A percentile compares a stretch with the other conserved stretches of the same genome.
These are phyloP conservation scores for Sphaeridia pumilis DNA, from an alignment of 2,888 invertebrate species.

Conservation along the genomic window DNA sequence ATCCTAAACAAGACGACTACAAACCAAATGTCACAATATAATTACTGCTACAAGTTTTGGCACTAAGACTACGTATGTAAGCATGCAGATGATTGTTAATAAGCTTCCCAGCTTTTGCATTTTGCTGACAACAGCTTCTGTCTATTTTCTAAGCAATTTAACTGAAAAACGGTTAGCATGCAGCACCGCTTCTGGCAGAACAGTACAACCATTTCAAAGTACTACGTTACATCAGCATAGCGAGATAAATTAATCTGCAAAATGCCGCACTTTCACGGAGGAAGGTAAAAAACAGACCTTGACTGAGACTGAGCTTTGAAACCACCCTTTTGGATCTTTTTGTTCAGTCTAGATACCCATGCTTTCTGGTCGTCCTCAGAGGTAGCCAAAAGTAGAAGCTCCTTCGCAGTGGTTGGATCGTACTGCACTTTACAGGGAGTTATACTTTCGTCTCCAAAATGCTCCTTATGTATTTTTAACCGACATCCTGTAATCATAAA, in stretches of 20 bases:
- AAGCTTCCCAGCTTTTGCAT: too few species aligned
- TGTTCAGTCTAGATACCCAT: constrained; percentile 84
- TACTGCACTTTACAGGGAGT: constrained; percentile 94
- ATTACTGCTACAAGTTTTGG: too few species aligned
- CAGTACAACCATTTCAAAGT: background rate
- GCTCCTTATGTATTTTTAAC: constrained; percentile 95
- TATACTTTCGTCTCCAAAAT: constrained; percentile 44
- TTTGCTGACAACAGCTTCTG: too few species aligned
- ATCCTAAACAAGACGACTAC: too few species aligned
- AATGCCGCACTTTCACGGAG: constrained; percentile 1
- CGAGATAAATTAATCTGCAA: background rate
- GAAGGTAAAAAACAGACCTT: constrained; percentile 30
- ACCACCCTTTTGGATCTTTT: constrained; percentile 84
- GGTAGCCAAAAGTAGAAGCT: constrained; percentile 77
- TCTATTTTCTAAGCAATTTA: too few species aligned
- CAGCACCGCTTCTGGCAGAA: too few species aligned
- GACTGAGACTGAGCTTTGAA: constrained; percentile 54
- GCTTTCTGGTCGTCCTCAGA: constrained; percentile 76
- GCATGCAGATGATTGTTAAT: too few species aligned
- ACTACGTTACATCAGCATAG: background rate
- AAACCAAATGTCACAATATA: too few species aligned
- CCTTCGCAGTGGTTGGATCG: constrained; percentile 86
- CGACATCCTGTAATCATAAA: constrained; percentile 60
- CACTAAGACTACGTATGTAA: too few species aligned
- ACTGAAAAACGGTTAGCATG: too few species aligned